Conservation (phyloP, 2,113 vertebrate species). For the Thunnus maccoyii region DNA sequence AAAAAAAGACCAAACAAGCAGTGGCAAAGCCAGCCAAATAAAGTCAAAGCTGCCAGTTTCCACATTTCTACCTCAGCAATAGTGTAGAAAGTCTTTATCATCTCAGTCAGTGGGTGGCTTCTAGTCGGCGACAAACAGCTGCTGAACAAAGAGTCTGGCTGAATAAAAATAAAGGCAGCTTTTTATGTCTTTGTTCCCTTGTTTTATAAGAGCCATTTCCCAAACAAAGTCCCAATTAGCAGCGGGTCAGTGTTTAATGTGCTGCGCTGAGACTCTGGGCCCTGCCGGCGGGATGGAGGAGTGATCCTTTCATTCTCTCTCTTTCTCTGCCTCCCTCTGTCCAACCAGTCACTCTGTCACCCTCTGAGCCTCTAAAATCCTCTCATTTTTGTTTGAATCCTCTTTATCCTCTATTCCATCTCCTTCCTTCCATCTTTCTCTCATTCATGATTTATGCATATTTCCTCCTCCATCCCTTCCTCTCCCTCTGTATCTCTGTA, state of each 20-base stretch:
- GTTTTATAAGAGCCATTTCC: not conserved
- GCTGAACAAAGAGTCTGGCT: not conserved
- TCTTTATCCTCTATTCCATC: not conserved
- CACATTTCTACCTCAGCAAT: no score
- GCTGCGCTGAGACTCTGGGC: not conserved
- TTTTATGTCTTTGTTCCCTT: constrained; percentile 5
- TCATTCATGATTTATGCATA: not conserved
- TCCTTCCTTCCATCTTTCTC: not conserved
- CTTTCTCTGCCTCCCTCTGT: not conserved
- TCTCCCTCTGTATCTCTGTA: not conserved
- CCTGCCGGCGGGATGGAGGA: not conserved
- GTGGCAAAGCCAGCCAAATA: no score
- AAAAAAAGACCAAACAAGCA: no score
- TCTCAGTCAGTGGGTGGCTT: not conserved
- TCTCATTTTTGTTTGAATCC: not conserved
- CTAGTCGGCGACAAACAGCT: not conserved
- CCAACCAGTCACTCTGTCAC: not conserved
- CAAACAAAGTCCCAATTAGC: constrained; percentile 17
- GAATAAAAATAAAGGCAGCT: not conserved
- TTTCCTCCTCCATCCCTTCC: not conserved
- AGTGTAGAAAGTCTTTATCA: no score
- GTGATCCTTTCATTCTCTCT: not conserved
- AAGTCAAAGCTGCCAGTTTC: no score
- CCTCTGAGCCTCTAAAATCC: not conserved
- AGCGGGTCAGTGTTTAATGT: not conserved